Conservation (phyloP, 2,113 vertebrate species). For the Irena cyanogastra region DNA sequence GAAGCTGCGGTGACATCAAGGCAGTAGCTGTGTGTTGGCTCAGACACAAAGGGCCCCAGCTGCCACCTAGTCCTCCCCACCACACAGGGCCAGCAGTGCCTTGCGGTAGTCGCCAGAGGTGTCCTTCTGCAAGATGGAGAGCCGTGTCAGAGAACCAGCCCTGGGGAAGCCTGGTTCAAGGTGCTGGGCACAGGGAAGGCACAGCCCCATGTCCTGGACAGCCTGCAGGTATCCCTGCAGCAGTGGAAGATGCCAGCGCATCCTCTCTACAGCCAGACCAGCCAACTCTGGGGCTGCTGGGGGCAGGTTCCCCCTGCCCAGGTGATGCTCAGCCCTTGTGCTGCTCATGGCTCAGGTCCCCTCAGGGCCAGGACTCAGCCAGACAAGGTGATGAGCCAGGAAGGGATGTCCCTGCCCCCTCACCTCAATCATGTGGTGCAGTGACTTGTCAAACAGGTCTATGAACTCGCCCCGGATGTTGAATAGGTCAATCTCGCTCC, state of each 20-base stretch:
- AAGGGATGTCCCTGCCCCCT: neutral
- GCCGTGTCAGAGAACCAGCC: neutral
- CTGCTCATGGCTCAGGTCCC: neutral
- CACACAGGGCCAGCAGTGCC: slow-evolving; percentile 87
- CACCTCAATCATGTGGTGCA: slow-evolving; percentile 93
- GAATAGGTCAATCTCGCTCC: slow-evolving; percentile 87
- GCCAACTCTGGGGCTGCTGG: accelerated
- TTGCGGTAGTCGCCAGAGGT: slow-evolving; percentile 94
- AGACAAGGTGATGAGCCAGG: neutral
- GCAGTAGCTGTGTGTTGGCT: slow-evolving; percentile 40
- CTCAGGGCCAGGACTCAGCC: neutral
- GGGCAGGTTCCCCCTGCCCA: neutral
- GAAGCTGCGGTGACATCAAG: slow-evolving; percentile 52
- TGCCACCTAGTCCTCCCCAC: slow-evolving; percentile 83
- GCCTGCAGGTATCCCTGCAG: neutral
- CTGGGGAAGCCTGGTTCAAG: neutral
- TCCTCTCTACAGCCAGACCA: neutral
- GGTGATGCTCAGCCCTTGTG: neutral
- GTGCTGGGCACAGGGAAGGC: neutral
- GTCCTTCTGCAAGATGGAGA: slow-evolving; percentile 80
- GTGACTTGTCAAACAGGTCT: slow-evolving; percentile 84
- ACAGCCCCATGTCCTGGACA: neutral
- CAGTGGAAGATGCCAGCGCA: neutral
- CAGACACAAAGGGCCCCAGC: neutral
- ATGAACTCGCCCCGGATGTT: slow-evolving; percentile 92